Percentiles rank a stretch among this genome's conserved stretches.
Conservation (phyloP, 2,113 vertebrate species). For the Rhodinocichla rosea region DNA sequence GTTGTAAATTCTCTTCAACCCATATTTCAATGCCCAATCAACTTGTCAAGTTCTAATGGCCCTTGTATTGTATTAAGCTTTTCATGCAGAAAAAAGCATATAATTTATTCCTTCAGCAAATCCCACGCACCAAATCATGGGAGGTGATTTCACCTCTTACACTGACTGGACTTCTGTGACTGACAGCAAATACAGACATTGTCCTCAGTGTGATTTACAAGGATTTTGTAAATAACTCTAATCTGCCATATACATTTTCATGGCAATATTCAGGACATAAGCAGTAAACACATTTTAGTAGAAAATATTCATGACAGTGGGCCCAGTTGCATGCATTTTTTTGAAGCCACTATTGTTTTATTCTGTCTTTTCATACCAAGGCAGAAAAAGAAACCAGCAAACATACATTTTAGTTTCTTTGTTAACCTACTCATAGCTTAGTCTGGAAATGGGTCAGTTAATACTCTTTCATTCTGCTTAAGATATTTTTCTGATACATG, state of each 20-base stretch:
- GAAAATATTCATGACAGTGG: neutral
- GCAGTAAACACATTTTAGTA: neutral
- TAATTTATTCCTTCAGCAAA: neutral
- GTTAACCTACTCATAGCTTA: neutral
- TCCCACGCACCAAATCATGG: neutral
- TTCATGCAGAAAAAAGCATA: neutral
- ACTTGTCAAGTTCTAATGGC: neutral
- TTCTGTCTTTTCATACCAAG: neutral
- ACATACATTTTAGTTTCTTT: neutral
- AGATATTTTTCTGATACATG: neutral
- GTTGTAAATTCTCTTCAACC: neutral
- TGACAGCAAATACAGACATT: neutral
- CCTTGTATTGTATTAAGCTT: neutral
- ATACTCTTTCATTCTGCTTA: neutral
- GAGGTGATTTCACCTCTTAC: neutral
- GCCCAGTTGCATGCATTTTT: neutral
- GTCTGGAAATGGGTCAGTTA: neutral
- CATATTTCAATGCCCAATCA: neutral
- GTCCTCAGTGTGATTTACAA: neutral
- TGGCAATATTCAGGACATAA: neutral
- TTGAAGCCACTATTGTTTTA: neutral
- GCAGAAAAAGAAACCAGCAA: neutral
- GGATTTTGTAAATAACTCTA: neutral
- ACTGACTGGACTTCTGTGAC: neutral
- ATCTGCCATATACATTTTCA: neutral